Percentiles rank a stretch among this genome's conserved stretches.
Evolutionary conservation across 2,797 vertebrate species (phyloP).

Genomic region (Xiphorhynchus erythropygius): DNA sequence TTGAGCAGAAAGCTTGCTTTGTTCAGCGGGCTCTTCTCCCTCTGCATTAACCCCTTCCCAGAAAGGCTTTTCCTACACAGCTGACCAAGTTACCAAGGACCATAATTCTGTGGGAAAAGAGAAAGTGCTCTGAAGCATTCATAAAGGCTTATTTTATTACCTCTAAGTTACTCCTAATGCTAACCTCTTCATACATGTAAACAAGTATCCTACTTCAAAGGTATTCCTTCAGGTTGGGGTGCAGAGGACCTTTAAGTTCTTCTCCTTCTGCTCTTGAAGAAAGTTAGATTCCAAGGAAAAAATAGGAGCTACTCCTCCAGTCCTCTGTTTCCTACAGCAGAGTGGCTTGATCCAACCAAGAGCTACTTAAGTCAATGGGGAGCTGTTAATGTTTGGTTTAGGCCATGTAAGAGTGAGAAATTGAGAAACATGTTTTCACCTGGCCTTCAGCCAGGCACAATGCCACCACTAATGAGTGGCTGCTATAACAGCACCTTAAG

Average conservation of each 20-base stretch:
- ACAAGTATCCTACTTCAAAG: background rate
- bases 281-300: background rate
- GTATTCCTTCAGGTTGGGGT: background rate
- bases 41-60: background rate
- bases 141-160: background rate
- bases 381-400: background rate
- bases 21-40: background rate
- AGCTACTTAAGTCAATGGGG: background rate
- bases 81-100: background rate
- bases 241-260: background rate
- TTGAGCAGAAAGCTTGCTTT: background rate
- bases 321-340: background rate
- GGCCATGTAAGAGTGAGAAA: background rate
- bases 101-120: background rate
- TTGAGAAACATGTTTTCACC: conserved; percentile 25
- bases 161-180: background rate
- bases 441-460: conserved; percentile 4
- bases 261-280: background rate
- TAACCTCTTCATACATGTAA: background rate
- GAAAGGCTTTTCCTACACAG: background rate
- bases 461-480: background rate
- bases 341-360: background rate
- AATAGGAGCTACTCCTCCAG: background rate
- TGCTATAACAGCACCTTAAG: background rate
- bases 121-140: background rate